Conservation (phyloP, 2,797 vertebrate genomes). For the Sebastiscus albofasciatus region DNA sequence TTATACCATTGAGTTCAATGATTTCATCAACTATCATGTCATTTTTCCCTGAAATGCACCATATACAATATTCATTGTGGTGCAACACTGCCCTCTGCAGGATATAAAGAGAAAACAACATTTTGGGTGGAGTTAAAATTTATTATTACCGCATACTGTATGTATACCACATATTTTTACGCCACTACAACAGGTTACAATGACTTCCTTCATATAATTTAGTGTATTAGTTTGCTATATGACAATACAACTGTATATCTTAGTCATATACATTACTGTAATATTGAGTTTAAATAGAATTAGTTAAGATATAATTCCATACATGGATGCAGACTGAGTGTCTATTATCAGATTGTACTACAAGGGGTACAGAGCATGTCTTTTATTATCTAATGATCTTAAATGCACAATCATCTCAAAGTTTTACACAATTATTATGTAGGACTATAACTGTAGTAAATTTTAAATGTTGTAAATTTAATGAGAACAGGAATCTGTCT, state of each 20-base stretch:
- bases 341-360: conserved; percentile 26
- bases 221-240: not conserved
- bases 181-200: conserved; percentile 24
- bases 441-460: not conserved
- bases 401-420: not conserved
- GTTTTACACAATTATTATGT: not conserved
- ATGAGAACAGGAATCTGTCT: not conserved
- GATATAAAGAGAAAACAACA: conserved; percentile 1
- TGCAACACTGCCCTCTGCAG: conserved; percentile 49
- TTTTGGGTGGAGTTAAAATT: conserved; percentile 28
- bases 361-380: not conserved
- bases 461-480: not conserved
- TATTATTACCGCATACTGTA: conserved; percentile 33
- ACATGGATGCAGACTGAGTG: conserved; percentile 3
- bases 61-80: not conserved
- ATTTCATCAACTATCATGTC: not conserved
- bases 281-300: conserved; percentile 19
- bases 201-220: not conserved
- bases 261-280: not conserved
- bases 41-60: not conserved
- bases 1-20: not conserved
- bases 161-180: not conserved
- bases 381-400: not conserved
- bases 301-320: conserved; percentile 4
- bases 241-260: conserved; percentile 1